These are phyloP conservation scores for Setophaga kirtlandii DNA, from an alignment of 2,113 vertebrate species.

Conservation along the genomic window DNA sequence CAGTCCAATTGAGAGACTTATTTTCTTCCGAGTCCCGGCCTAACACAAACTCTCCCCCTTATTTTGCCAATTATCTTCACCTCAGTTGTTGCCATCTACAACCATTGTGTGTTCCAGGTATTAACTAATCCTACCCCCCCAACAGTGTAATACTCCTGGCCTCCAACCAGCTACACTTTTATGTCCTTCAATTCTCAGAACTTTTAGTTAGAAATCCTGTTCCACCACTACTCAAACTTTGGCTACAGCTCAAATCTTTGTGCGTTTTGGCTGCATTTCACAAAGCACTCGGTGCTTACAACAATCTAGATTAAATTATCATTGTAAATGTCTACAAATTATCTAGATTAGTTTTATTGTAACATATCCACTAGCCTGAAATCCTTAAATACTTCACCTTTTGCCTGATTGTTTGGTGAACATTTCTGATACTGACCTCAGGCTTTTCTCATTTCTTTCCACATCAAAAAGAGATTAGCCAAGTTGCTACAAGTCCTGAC, in stretches of 20 bases:
- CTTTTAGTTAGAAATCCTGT: conserved; percentile 3
- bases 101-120: not conserved
- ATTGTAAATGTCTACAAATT: not conserved
- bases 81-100: not conserved
- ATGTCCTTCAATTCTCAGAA: not conserved
- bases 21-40: not conserved
- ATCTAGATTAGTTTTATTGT: not conserved
- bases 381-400: not conserved
- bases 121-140: not conserved
- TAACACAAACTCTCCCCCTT: not conserved
- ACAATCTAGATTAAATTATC: not conserved
- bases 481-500: not conserved
- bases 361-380: not conserved
- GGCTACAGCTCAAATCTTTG: conserved; percentile 21
- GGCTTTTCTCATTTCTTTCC: not conserved
- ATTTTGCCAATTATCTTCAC: not conserved
- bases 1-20: not conserved
- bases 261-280: not conserved
- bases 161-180: not conserved
- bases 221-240: not conserved
- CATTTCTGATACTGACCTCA: not conserved
- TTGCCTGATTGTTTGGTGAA: not conserved
- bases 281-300: not conserved
- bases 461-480: not conserved
- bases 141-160: not conserved